Evolutionary conservation across 2,113 vertebrate genomes (phyloP), one percentile per base, ranked within the genome.

Genomic region (Hippopotamus amphibius): DNA sequence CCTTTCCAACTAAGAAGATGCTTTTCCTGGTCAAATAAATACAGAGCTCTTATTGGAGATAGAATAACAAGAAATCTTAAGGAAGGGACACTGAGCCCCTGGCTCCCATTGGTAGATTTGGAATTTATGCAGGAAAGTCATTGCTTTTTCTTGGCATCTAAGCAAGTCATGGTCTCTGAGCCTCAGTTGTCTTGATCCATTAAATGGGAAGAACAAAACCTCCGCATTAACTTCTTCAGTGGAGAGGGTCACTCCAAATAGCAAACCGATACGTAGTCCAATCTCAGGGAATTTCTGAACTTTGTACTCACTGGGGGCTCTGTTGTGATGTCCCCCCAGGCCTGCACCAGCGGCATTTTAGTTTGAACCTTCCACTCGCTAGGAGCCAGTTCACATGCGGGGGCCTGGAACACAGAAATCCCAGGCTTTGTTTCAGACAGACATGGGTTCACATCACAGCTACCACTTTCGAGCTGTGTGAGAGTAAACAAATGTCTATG

Each of bases 271-370:
- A 28, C 2, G 3, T 8, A 5, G 43, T 50, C 6, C 6, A 57
- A 2, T 14, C 46, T 83, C 63, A 24, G 65, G n/a, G 48, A 43
- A 46, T 57, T 68, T 41, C 43, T 68, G 88, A 84, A 77, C 4
- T 46, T 81, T 81, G 43, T 33, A n/a, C 22, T 68, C 33, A 21
- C 26, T 8, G 72, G 16, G 21, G 15, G 28, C 55, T 59, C 33
- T 3, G 0, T 15, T 5, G 0, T 10, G 84, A 33, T 9, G 14
- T 37, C 11, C 19, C 1, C 48, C 24, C 24, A 30, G 22, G 30
- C 12, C 46, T 15, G 11, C 3, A 9, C 90, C n/a, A 57, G 21
- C 0, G 12, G 5, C 50, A 22, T 55, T 65, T 76, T 11, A 33
- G 10, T 46, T 66, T 7, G 19, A 26, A 7, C 53, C 21, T 48